Evolutionary conservation across 2,888 invertebrate genomes (phyloP).

Genomic region (Antheraea assamensis): DNA sequence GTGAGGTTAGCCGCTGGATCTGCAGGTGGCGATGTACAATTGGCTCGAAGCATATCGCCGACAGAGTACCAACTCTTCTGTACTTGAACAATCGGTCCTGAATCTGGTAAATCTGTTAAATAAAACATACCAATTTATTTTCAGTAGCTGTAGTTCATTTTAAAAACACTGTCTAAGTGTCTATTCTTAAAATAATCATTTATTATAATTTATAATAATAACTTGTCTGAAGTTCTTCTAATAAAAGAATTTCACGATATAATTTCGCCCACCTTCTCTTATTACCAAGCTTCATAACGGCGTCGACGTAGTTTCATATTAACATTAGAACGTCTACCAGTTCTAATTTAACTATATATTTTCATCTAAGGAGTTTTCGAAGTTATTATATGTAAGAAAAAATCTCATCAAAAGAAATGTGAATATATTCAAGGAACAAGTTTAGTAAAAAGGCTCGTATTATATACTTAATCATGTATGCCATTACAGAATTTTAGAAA

Average conservation of each 20-base stretch:
- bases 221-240: neutral
- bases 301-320: neutral
- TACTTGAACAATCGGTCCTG: constrained; percentile 83
- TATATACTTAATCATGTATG: neutral
- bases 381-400: neutral
- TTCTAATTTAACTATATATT: neutral
- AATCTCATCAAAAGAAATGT: neutral
- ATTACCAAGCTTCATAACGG: neutral
- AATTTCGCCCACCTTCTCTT: neutral
- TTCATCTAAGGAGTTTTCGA: neutral
- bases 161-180: neutral
- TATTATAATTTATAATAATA: neutral
- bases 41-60: constrained; percentile 86
- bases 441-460: neutral
- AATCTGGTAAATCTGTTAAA: constrained; percentile 83
- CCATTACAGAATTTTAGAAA: neutral
- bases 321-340: neutral
- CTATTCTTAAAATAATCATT: neutral
- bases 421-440: neutral
- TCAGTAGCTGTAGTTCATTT: too few relatives aligned
- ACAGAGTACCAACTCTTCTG: constrained; percentile 86
- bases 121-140: neutral
- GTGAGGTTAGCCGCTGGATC: constrained; percentile 85
- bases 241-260: neutral
- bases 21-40: constrained; percentile 86